phyloP scores from a whole-genome alignment of 2,113 vertebrate genomes.

The Pelodiscus sinensis region DNA sequence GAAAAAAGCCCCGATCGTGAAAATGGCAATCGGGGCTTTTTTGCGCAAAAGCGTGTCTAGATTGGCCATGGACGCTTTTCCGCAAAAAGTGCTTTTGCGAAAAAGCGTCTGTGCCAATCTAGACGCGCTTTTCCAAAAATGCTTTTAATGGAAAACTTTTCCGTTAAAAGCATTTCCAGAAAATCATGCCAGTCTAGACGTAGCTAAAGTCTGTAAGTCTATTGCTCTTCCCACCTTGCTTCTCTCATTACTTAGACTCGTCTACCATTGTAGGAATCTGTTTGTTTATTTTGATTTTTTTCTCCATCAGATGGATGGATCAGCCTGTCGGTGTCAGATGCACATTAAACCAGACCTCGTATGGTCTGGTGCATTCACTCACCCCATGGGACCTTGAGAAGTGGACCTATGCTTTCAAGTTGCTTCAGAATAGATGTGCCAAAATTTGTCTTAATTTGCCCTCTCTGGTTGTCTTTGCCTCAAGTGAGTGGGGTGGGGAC shows the following conservation, averaged over 20 bases:
- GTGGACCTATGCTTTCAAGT: constrained; percentile 23
- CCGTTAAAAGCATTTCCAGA: too few species aligned
- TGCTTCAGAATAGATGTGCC: constrained; percentile 36
- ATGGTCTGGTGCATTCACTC: neutral
- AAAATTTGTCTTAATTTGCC: constrained; percentile 65
- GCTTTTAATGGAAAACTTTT: too few species aligned
- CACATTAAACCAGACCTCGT: rapidly evolving
- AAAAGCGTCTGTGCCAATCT: too few species aligned
- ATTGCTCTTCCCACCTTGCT: neutral
- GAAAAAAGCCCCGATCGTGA: too few species aligned
- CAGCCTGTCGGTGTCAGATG: too few species aligned
- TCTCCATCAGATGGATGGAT: neutral
- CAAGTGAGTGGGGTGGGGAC: constrained; percentile 25
- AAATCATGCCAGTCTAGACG: too few species aligned
- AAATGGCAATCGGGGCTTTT: too few species aligned
- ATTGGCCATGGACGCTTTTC: too few species aligned
- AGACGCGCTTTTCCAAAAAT: too few species aligned
- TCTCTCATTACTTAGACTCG: constrained; percentile 27
- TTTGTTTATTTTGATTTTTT: constrained; percentile 12
- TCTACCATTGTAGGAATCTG: neutral
- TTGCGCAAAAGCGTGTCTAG: too few species aligned
- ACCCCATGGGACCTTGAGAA: neutral
- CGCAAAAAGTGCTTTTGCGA: too few species aligned
- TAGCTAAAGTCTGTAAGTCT: neutral
- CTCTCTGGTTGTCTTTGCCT: constrained; percentile 45